Evolutionary conservation across 2,113 vertebrate species (phyloP), one percentile per base, ranked within the genome.

Genomic region (Camelus bactrianus): DNA sequence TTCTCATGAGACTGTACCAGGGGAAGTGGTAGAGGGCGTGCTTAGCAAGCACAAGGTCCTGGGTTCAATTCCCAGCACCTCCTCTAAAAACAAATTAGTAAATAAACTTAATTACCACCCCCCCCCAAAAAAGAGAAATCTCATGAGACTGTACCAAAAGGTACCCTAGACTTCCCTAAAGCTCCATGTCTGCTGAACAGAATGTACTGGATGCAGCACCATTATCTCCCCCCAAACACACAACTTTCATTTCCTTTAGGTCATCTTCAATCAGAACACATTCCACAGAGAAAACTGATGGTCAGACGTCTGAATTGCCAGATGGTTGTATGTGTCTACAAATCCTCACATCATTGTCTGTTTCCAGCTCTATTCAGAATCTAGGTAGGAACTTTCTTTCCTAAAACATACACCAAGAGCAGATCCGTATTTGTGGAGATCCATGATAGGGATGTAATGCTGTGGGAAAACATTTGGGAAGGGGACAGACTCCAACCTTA

Each of bases 1-100:
- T 96, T 97, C 94, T 93, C 97, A 79, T 67, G 94, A 97, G 94
- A 96, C 69, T 14, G 32, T 52, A 95, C 94, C 77, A 54, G 38
- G 38, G 38, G 38, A 42, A 42, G 38, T 42, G 38, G 38, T 42
- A 42, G 38, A 42, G 38, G 38, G 38, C 38, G 38, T 42, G 38
- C 38, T 42, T 42, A 42, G 38, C 38, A 42, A 4, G 38, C 38
- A 42, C 38, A 42, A 42, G 38, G 38, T 42, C 38, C 38, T 42
- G 38, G 38, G 38, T 42, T 42, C 38, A 42, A 42, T 42, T 42
- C 38, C 38, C 38, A 42, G 38, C 38, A 42, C 38, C 38, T 42
- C 38, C 38, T 42, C 38, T 42, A 42, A 42, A 42, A 42, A 42
- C 38, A 42, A 42, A 42, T 42, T 42, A 42, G 38, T 42, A 42